phyloP scores from a whole-genome alignment of 2,888 invertebrate genomes.

The Sinotaia quadrata region DNA sequence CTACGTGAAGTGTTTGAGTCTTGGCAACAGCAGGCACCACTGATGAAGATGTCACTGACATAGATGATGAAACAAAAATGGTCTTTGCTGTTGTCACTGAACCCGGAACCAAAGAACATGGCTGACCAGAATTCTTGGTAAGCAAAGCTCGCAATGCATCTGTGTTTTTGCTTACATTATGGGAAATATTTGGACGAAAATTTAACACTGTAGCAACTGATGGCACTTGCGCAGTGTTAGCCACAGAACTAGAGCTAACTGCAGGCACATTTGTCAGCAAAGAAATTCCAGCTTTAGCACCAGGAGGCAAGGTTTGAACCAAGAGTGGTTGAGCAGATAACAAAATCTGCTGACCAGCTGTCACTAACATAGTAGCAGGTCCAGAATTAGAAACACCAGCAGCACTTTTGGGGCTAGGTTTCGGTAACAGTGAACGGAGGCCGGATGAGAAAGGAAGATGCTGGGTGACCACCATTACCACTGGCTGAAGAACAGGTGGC shows the following conservation, averaged over 20 bases:
- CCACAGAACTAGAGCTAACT: not conserved
- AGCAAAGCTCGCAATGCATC: constrained; percentile 30
- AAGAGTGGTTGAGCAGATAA: constrained; percentile 15
- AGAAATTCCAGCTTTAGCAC: constrained; percentile 15
- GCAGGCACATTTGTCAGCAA: not conserved
- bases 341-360: constrained; percentile 15
- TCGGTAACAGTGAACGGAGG: constrained; percentile 43
- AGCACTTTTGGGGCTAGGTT: constrained; percentile 14
- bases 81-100: not conserved
- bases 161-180: not conserved
- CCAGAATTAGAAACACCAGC: not conserved
- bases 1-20: not conserved
- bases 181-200: not conserved
- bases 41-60: constrained; percentile 1
- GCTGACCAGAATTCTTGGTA: not conserved
- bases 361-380: not conserved
- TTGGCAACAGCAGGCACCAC: constrained; percentile 20
- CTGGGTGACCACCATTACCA: constrained; percentile 41
- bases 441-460: constrained; percentile 37
- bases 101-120: constrained; percentile 9
- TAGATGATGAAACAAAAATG: not conserved
- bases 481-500: constrained; percentile 5
- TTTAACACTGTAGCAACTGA: constrained; percentile 15
- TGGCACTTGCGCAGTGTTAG: not conserved
- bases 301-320: constrained; percentile 24